A percentile compares a stretch with the other conserved stretches of the same genome.
Conservation (phyloP, 2,113 vertebrate genomes). For the Bombycilla garrulus region DNA sequence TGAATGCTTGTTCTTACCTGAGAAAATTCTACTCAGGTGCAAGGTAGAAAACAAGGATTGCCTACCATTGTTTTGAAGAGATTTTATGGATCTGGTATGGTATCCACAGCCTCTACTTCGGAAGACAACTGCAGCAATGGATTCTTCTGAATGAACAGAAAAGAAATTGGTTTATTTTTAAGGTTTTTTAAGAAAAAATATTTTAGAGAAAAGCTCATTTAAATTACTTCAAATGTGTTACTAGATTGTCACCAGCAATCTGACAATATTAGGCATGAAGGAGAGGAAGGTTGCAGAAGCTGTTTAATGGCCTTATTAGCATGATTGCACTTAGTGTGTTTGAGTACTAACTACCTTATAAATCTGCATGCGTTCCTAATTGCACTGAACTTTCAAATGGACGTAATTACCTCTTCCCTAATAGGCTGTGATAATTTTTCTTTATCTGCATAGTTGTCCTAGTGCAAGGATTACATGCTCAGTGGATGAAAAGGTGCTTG, state of each 20-base stretch:
- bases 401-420: background rate
- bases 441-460: background rate
- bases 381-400: background rate
- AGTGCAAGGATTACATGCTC: background rate
- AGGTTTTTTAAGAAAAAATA: rapidly evolving
- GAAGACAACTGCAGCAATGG: background rate
- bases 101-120: background rate
- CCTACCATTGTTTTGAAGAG: background rate
- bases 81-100: background rate
- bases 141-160: background rate
- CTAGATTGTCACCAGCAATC: background rate
- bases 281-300: background rate
- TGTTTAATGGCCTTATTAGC: background rate
- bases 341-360: background rate
- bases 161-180: background rate
- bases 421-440: background rate
- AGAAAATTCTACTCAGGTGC: background rate
- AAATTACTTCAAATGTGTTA: background rate
- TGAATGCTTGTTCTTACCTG: background rate
- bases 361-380: background rate
- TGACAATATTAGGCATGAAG: background rate
- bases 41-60: background rate
- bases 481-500: background rate
- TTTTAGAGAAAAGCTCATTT: background rate
- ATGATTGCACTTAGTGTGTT: background rate